Base-by-base conservation (phyloP, 2,888 invertebrate genomes). In the Apocheima hispidaria region DNA sequence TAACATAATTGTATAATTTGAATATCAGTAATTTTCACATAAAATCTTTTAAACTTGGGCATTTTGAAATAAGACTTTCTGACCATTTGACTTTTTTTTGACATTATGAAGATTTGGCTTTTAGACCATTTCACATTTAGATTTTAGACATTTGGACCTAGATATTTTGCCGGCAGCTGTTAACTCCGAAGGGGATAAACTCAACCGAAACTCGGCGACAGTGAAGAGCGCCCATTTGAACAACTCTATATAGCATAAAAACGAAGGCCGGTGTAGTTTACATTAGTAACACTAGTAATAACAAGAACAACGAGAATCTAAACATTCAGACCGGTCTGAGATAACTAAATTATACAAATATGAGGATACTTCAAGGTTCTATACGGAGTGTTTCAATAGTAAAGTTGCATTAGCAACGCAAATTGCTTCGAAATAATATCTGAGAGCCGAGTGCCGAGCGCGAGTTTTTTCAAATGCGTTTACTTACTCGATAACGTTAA, bases 341-440 rank as follows among this genome's bases (percentile, higher is more conserved):
- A 48, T n/a, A 38, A 12, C 2, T 1, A n/a, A 30, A 10, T n/a
- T 18, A 36, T 20, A 18, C 33, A 36, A 26, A 14, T 30, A 48
- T 26, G 38, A 12, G 30, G 30, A 36, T 21, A 20, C n/a, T 40
- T 55, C 55, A 55, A 55, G 55, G 55, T 54, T 28, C 7, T 21
- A 10, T 10, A 5, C 5, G n/a, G 21, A 21, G 46, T 20, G 12
- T 16, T 44, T 5, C 28, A 18, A 5, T 44, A 46, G 46, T n/a
- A n/a, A n/a, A n/a, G n/a, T 54, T 54, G 7, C 14, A 33, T 43
- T 43, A 52, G 41, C 14, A 21, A 33, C 33, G 41, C 21, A 20
- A 23, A 9, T 14, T 50, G 14, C 33, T 33, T 18, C 40, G 51
- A 18, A 28, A 5, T 40, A 18, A 36, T 16, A 9, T 14, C 10